Conservation (phyloP, 2,113 vertebrate species). For the Polypterus senegalus region DNA sequence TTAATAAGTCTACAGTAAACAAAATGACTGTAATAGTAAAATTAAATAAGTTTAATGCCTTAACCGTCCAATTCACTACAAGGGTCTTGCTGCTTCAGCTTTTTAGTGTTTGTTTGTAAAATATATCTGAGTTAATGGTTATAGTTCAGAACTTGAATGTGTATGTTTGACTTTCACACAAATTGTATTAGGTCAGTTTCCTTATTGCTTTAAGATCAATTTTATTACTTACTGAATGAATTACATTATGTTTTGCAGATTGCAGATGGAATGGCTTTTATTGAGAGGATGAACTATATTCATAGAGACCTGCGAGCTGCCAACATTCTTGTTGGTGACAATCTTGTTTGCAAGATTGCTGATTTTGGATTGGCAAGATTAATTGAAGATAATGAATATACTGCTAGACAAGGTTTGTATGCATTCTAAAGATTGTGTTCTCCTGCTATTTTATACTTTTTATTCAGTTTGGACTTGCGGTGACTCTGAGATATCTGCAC, state of each 20-base stretch:
- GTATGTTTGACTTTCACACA: not conserved
- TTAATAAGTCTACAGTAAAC: too few species aligned
- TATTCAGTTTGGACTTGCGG: too few species aligned
- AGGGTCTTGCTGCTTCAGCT: not conserved
- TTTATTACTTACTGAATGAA: too few species aligned
- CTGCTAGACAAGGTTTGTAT: conserved; percentile 77
- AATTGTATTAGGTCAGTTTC: too few species aligned
- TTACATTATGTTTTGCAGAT: conserved; percentile 47
- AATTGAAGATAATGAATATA: conserved; percentile 94
- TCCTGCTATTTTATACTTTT: not conserved
- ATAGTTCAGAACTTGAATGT: not conserved
- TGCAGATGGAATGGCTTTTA: conserved; percentile 92
- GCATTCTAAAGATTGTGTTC: not conserved
- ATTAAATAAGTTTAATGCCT: too few species aligned
- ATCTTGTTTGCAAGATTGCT: conserved; percentile 90
- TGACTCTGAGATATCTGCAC: too few species aligned
- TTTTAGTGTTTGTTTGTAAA: not conserved
- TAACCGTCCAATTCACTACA: too few species aligned
- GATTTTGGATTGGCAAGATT: conserved; percentile 90
- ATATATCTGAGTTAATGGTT: not conserved
- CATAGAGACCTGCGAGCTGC: conserved; percentile 89
- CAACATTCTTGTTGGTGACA: conserved; percentile 89
- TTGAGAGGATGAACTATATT: conserved; percentile 97
- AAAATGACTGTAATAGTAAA: too few species aligned
- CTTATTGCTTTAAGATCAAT: too few species aligned